phyloP scores from a whole-genome alignment of 2,113 vertebrate species.

The Periophthalmodon schlosseri region DNA sequence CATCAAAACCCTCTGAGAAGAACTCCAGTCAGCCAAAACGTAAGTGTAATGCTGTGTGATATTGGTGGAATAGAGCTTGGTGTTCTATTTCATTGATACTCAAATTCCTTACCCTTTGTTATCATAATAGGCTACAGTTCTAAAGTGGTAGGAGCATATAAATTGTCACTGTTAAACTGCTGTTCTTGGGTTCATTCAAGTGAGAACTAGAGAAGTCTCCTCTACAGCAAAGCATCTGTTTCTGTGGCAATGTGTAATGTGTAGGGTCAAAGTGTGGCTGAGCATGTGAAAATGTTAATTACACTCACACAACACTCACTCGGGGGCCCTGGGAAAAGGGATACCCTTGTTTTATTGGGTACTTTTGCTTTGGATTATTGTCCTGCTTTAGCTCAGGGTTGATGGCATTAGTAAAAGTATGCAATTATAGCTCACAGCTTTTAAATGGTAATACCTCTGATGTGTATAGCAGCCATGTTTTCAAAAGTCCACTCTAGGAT shows the following conservation, averaged over 20 bases:
- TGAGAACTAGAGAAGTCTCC: background rate
- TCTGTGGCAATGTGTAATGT: slow-evolving; percentile 53
- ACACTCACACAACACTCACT: slow-evolving; percentile 39
- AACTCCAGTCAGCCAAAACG: background rate
- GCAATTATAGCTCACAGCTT: slow-evolving; percentile 26
- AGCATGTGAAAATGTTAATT: slow-evolving; percentile 68
- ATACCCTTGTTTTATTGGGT: slow-evolving; percentile 59
- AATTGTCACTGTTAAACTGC: slow-evolving; percentile 6
- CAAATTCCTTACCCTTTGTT: background rate
- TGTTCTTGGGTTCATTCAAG: background rate
- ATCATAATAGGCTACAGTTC: background rate
- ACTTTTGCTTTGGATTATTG: slow-evolving; percentile 53
- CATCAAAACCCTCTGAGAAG: background rate
- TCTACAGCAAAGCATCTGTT: slow-evolving; percentile 67
- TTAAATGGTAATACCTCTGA: slow-evolving; percentile 19
- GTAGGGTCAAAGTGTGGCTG: slow-evolving; percentile 62
- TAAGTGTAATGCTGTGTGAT: background rate
- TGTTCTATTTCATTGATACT: background rate
- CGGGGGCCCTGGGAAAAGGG: slow-evolving; percentile 56
- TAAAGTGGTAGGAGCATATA: slow-evolving; percentile 26
- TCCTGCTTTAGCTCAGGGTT: slow-evolving; percentile 44
- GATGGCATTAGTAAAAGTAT: slow-evolving; percentile 41
- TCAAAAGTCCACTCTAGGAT: background rate
- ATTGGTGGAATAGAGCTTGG: background rate
- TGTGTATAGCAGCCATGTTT: slow-evolving; percentile 14